Evolutionary conservation across 2,888 invertebrate genomes (phyloP).

Genomic region (Eutolmus rufibarbis): DNA sequence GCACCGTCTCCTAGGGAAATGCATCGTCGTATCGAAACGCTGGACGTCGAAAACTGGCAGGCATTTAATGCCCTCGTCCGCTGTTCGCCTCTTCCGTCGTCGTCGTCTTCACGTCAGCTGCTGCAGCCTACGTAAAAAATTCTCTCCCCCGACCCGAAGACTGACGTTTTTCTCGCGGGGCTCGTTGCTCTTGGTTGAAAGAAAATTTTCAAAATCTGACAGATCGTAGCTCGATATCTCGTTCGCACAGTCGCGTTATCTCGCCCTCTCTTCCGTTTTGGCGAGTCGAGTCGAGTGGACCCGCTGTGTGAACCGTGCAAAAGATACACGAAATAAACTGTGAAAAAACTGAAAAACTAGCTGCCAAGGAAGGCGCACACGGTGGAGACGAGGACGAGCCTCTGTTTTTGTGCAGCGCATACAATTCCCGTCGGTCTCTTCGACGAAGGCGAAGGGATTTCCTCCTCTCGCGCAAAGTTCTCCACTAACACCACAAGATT

Average conservation of each 20-base stretch:
- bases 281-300: not conserved
- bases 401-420: not conserved
- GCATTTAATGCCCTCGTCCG: not conserved
- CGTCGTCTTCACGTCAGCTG: not conserved
- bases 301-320: not conserved
- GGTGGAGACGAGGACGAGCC: conserved; percentile 19
- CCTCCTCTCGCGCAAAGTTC: conserved; percentile 10
- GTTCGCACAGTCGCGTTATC: not conserved
- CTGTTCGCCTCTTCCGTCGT: not conserved
- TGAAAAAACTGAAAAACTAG: conserved; percentile 9
- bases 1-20: not conserved
- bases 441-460: conserved; percentile 7
- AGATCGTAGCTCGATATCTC: not conserved
- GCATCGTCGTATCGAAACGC: not conserved
- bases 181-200: not conserved
- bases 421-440: not conserved
- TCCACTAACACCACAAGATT: not conserved
- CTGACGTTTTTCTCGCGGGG: not conserved
- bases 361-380: conserved; percentile 9
- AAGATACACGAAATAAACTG: conserved; percentile 22
- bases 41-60: not conserved
- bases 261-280: conserved; percentile 1
- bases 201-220: conserved; percentile 31
- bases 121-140: conserved; percentile 18
- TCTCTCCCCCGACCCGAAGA: not conserved